Percentiles rank a stretch among this genome's conserved stretches.
phyloP scores from a whole-genome alignment of 2,888 invertebrate genomes.

The Lottia gigantea region DNA sequence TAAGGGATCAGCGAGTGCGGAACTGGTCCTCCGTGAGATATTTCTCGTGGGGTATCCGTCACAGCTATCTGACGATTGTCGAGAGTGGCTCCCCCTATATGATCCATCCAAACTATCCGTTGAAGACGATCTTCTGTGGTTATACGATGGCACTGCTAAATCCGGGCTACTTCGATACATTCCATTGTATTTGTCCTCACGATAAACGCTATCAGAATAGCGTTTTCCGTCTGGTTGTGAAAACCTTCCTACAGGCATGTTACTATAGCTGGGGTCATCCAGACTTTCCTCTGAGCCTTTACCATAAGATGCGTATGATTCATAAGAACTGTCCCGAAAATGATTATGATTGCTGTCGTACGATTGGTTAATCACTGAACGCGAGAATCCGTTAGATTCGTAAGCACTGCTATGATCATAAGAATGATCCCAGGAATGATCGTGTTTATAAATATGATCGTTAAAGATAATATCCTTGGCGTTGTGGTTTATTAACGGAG shows the following conservation, averaged over 20 bases:
- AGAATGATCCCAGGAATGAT: constrained; percentile 41
- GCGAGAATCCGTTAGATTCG: constrained; percentile 32
- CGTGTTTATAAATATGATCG: constrained; percentile 37
- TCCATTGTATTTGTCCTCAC: constrained; percentile 36
- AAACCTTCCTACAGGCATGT: constrained; percentile 53
- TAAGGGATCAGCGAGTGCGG: constrained; percentile 51
- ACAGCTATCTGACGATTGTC: constrained; percentile 55
- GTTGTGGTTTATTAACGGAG: constrained; percentile 58
- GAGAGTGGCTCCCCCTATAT: constrained; percentile 48
- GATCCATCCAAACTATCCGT: constrained; percentile 56
- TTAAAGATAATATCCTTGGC: constrained; percentile 47
- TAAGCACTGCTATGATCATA: constrained; percentile 44
- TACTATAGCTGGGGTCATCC: constrained; percentile 43
- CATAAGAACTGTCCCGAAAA: constrained; percentile 54
- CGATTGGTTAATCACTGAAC: constrained; percentile 22
- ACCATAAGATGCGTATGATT: constrained; percentile 55
- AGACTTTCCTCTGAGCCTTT: constrained; percentile 51
- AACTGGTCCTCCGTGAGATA: constrained; percentile 38
- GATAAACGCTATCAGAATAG: constrained; percentile 29
- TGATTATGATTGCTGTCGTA: constrained; percentile 30
- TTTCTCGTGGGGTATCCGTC: constrained; percentile 42
- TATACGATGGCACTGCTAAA: constrained; percentile 38
- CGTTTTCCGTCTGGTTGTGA: constrained; percentile 18
- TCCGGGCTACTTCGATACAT: constrained; percentile 53
- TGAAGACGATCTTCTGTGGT: constrained; percentile 52